phyloP scores from a whole-genome alignment of 2,113 vertebrate genomes.

The Reinhardtius hippoglossoides region DNA sequence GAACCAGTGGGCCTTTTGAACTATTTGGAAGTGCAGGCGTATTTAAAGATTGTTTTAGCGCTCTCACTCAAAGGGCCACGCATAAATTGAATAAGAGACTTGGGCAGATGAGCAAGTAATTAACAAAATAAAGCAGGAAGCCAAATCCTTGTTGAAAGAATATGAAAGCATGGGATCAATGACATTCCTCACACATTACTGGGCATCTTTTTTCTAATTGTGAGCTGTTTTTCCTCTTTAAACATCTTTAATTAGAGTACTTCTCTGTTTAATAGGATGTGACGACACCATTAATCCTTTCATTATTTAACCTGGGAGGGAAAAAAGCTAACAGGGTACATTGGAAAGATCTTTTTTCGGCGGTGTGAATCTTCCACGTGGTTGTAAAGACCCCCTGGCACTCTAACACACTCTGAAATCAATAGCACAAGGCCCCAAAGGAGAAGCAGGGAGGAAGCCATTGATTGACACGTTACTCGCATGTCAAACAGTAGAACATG shows the following conservation, averaged over 20 bases:
- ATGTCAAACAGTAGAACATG: constrained; percentile 80
- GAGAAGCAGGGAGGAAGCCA: constrained; percentile 78
- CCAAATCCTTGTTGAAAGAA: constrained; percentile 26
- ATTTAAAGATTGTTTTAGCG: constrained; percentile 71
- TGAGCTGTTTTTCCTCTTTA: not conserved
- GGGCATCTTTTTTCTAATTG: constrained; percentile 9
- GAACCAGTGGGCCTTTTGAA: constrained; percentile 63
- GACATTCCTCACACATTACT: constrained; percentile 9
- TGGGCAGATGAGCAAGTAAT: constrained; percentile 66
- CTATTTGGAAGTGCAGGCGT: constrained; percentile 65
- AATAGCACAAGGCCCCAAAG: constrained; percentile 78
- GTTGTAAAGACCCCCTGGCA: constrained; percentile 72
- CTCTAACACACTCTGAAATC: constrained; percentile 78
- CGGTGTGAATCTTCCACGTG: constrained; percentile 57
- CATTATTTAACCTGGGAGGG: constrained; percentile 5
- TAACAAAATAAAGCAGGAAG: constrained; percentile 48
- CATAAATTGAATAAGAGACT: constrained; percentile 77
- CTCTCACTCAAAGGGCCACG: constrained; percentile 56
- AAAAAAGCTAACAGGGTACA: constrained; percentile 25
- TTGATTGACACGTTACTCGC: constrained; percentile 81
- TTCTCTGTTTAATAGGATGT: constrained; percentile 14
- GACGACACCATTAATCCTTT: constrained; percentile 21
- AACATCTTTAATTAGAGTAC: constrained; percentile 20
- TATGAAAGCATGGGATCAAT: constrained; percentile 28
- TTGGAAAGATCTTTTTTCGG: constrained; percentile 47